Evolutionary conservation across 2,888 invertebrate species (phyloP).

Genomic region (Eulithis prunata): DNA sequence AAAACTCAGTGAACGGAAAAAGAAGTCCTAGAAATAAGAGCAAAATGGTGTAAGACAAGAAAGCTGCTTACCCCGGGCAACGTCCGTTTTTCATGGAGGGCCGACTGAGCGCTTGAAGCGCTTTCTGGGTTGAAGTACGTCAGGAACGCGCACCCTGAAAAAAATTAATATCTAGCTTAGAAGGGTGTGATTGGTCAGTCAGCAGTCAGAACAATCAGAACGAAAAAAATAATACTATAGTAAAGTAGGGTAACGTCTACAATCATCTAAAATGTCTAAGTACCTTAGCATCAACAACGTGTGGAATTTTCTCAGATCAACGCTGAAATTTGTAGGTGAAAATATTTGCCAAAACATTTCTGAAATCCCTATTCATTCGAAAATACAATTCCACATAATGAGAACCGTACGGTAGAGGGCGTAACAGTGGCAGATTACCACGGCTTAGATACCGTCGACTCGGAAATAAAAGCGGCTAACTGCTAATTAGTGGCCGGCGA

Average conservation of each 20-base stretch:
- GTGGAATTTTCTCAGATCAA: neutral
- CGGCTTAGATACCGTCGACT: conserved; percentile 72
- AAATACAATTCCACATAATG: conserved; percentile 35
- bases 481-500: conserved; percentile 73
- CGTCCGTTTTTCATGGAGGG: conserved; percentile 99
- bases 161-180: conserved; percentile 40
- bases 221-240: no score
- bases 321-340: conserved; percentile 16
- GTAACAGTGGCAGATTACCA: conserved; percentile 71
- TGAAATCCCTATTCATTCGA: conserved; percentile 32
- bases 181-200: conserved; percentile 6
- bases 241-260: neutral
- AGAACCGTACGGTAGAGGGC: conserved; percentile 50
- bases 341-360: conserved; percentile 33
- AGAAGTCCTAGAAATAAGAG: conserved; percentile 26
- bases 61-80: conserved; percentile 95
- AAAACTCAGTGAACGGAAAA: conserved; percentile 8
- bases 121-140: conserved; percentile 99
- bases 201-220: no score
- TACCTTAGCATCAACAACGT: neutral
- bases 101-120: conserved; percentile 95
- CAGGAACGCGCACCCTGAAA: conserved; percentile 98
- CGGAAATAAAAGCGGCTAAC: conserved; percentile 80
- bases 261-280: neutral
- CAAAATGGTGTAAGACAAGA: conserved; percentile 30